Conservation (phyloP, 2,113 vertebrate genomes). For the Camarhynchus parvulus region DNA sequence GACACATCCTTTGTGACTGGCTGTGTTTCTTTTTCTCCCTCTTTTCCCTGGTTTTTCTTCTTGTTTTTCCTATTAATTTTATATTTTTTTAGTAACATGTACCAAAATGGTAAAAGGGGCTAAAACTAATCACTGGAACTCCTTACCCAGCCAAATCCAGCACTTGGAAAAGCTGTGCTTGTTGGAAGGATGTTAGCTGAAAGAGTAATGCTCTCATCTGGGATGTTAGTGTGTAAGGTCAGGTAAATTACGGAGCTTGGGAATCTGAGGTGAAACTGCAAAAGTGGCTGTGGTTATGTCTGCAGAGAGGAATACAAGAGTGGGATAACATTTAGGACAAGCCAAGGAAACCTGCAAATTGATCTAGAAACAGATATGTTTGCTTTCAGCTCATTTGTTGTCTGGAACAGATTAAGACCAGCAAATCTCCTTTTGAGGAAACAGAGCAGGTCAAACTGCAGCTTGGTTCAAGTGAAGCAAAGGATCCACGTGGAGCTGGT, state of each 20-base stretch:
- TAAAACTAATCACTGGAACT: neutral
- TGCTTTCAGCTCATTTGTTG: neutral
- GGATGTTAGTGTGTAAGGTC: neutral
- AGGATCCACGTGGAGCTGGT: neutral
- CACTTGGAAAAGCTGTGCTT: neutral
- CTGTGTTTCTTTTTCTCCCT: rapidly evolving
- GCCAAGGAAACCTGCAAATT: neutral
- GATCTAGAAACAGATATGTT: neutral
- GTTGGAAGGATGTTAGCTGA: neutral
- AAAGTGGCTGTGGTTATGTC: neutral
- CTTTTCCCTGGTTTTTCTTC: rapidly evolving
- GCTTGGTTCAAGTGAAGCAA: neutral
- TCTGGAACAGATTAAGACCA: neutral
- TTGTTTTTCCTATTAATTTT: neutral
- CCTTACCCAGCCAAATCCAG: neutral
- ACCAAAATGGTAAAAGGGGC: neutral
- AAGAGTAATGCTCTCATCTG: neutral
- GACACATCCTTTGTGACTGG: neutral
- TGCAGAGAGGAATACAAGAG: neutral
- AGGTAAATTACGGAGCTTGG: neutral
- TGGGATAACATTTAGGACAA: neutral
- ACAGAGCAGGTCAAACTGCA: neutral
- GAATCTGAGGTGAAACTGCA: neutral
- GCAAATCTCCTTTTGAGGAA: neutral
- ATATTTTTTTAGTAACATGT: neutral